These are phyloP conservation scores for Eutolmus rufibarbis DNA, from an alignment of 2,888 invertebrate species.

Conservation along the genomic window DNA sequence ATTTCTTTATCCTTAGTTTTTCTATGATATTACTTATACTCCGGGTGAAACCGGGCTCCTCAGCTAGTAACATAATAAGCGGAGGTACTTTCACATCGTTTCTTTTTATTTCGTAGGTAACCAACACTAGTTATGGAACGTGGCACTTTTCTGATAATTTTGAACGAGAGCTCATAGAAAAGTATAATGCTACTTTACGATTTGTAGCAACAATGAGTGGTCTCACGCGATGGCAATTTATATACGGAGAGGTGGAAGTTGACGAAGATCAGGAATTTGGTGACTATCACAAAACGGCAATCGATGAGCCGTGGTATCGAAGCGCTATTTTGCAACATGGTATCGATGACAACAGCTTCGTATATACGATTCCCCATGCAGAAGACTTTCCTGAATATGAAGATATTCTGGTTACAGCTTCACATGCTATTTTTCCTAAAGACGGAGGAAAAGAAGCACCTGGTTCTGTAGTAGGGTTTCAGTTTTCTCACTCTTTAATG, in stretches of 20 bases:
- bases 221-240: slow-evolving; percentile 85
- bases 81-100: background rate
- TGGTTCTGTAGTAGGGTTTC: slow-evolving; percentile 88
- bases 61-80: too few species aligned
- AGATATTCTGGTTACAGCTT: slow-evolving; percentile 77
- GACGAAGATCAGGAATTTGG: slow-evolving; percentile 72
- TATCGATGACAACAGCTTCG: slow-evolving; percentile 77
- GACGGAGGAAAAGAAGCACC: slow-evolving; percentile 80
- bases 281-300: slow-evolving; percentile 76
- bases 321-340: slow-evolving; percentile 86
- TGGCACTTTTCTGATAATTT: slow-evolving; percentile 66
- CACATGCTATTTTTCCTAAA: slow-evolving; percentile 82
- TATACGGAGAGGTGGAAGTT: slow-evolving; percentile 68
- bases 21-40: too few species aligned
- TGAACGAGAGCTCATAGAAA: slow-evolving; percentile 67
- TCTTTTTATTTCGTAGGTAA: slow-evolving; percentile 54
- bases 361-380: slow-evolving; percentile 77
- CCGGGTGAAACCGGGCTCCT: too few species aligned
- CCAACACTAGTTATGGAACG: slow-evolving; percentile 67
- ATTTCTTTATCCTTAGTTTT: too few species aligned
- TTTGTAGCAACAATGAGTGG: slow-evolving; percentile 91
- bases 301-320: slow-evolving; percentile 91
- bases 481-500: slow-evolving; percentile 77
- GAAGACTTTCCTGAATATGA: slow-evolving; percentile 61
- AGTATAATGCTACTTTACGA: slow-evolving; percentile 77